A percentile compares a stretch with the other conserved stretches of the same genome.
phyloP scores from a whole-genome alignment of 2,888 invertebrate genomes.

The Octonoba sinensis region DNA sequence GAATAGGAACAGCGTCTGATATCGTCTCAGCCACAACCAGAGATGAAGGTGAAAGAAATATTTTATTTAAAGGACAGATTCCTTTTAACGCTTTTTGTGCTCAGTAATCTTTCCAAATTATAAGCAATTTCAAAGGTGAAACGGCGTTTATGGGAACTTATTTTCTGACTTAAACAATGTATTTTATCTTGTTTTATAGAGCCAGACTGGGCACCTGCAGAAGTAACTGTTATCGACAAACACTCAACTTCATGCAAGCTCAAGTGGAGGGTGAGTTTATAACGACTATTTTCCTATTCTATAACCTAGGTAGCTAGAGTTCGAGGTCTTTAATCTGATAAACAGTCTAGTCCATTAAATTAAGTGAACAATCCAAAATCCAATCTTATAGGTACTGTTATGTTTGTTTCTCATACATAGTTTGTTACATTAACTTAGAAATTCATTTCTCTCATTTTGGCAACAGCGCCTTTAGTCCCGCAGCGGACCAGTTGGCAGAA shows the following conservation, averaged over 20 bases:
- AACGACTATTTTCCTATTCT: neutral
- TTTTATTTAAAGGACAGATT: neutral
- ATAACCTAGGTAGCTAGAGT: neutral
- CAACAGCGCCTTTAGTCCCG: no score
- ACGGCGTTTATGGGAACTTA: neutral
- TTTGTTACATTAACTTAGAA: no score
- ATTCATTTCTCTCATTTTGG: no score
- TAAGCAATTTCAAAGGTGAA: neutral
- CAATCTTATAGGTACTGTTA: no score
- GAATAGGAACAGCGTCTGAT: slow-evolving; percentile 64
- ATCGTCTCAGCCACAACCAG: slow-evolving; percentile 64
- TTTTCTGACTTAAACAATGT: neutral
- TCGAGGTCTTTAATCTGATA: no score
- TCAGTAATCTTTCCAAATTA: neutral
- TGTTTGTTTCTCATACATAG: no score
- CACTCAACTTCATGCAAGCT: slow-evolving; percentile 51
- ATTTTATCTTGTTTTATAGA: slow-evolving; percentile 12
- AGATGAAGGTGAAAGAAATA: slow-evolving; percentile 62
- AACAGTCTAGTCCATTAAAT: no score
- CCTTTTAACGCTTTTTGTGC: neutral
- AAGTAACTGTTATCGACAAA: slow-evolving; percentile 46
- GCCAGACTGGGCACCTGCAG: slow-evolving; percentile 54
- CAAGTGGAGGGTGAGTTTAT: slow-evolving; percentile 45
- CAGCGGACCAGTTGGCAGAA: no score
- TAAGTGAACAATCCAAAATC: no score